phyloP scores from a whole-genome alignment of 1,140 invertebrate genomes.

The Belonocnema kinseyi region DNA sequence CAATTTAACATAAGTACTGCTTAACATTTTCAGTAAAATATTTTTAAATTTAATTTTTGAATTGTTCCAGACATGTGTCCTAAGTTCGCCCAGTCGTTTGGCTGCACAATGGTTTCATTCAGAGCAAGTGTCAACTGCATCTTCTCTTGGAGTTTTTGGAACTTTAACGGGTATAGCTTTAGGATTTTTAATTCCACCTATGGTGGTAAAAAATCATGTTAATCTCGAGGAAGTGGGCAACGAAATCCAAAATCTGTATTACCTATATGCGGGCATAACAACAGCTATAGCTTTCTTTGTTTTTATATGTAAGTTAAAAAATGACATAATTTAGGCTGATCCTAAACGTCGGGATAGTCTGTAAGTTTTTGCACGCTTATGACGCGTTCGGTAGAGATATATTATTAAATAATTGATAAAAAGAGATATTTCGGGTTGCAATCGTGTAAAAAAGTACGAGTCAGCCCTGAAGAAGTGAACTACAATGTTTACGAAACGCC shows the following conservation, averaged over 20 bases:
- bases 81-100: constrained; percentile 84
- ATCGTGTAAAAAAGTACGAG: no score
- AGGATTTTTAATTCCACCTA: constrained; percentile 71
- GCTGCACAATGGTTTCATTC: constrained; percentile 79
- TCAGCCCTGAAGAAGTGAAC: no score
- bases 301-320: constrained; percentile 79
- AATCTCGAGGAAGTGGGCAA: constrained; percentile 64
- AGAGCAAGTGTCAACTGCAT: constrained; percentile 84
- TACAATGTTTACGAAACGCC: no score
- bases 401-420: no score
- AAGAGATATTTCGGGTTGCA: no score
- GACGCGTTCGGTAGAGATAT: no score
- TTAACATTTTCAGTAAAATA: no score
- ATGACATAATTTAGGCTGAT: no score
- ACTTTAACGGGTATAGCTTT: constrained; percentile 80
- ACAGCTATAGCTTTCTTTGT: constrained; percentile 78
- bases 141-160: constrained; percentile 86
- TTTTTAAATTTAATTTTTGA: not conserved
- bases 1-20: no score
- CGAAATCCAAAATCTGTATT: constrained; percentile 67
- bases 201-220: constrained; percentile 72
- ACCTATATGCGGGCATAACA: constrained; percentile 77
- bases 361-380: no score
- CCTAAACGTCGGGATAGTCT: no score
- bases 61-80: constrained; percentile 75